Conservation (phyloP, 2,797 vertebrate genomes). For the Micropoecilia bifurca region DNA sequence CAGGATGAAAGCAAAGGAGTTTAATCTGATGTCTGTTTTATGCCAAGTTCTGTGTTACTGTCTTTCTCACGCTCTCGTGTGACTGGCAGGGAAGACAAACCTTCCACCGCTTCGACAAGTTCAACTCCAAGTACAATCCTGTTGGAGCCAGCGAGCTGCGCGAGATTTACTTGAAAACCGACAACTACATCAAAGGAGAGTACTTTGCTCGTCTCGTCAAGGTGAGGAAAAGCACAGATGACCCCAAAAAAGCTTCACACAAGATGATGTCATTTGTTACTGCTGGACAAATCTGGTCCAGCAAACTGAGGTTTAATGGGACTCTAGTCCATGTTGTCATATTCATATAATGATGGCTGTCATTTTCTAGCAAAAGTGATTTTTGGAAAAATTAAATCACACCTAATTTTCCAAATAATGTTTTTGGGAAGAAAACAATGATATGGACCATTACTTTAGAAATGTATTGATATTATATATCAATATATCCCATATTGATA, state of each 20-base stretch:
- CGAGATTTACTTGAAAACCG: conserved; percentile 94
- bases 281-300: background rate
- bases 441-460: too few relatives aligned
- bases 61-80: conserved; percentile 20
- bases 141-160: conserved; percentile 95
- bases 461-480: too few relatives aligned
- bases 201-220: conserved; percentile 98
- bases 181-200: conserved; percentile 93
- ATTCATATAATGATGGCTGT: too few relatives aligned
- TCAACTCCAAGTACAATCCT: conserved; percentile 98
- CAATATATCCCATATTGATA: too few relatives aligned
- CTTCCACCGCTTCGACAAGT: conserved; percentile 98
- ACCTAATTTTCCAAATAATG: background rate
- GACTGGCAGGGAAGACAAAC: conserved; percentile 91
- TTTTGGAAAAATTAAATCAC: too few relatives aligned
- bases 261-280: background rate
- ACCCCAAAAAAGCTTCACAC: background rate
- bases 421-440: background rate
- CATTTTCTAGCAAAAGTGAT: too few relatives aligned
- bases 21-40: background rate
- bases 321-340: background rate
- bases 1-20: background rate
- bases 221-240: conserved; percentile 69
- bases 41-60: background rate
- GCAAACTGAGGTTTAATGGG: background rate